Conservation (phyloP, 2,113 vertebrate genomes). For the Leucoraja erinaceus region DNA sequence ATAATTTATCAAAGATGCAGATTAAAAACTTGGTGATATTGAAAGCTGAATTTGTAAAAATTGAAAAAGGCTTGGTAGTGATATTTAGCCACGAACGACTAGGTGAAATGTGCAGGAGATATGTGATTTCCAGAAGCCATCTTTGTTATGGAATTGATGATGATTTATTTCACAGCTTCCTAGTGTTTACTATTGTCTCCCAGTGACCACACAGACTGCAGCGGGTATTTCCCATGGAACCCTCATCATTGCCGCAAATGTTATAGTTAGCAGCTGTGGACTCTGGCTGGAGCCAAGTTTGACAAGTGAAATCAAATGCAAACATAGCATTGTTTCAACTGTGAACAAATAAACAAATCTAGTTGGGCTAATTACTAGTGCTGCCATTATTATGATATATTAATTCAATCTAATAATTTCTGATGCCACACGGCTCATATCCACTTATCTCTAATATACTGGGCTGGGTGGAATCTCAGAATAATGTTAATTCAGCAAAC, state of each 20-base stretch:
- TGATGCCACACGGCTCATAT: too few relatives aligned
- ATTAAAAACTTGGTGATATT: neutral
- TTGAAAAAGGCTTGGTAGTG: neutral
- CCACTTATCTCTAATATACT: too few relatives aligned
- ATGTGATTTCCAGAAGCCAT: neutral
- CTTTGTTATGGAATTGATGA: neutral
- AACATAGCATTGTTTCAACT: too few relatives aligned
- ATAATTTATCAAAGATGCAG: neutral
- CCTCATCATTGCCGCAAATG: neutral
- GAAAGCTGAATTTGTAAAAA: too few relatives aligned
- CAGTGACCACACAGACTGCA: neutral
- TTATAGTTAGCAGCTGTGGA: neutral
- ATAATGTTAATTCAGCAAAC: too few relatives aligned
- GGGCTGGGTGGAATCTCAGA: too few relatives aligned
- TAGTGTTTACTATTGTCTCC: neutral
- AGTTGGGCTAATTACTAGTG: too few relatives aligned
- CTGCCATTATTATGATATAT: too few relatives aligned
- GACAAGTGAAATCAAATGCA: too few relatives aligned
- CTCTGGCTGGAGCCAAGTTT: too few relatives aligned
- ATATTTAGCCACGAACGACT: neutral
- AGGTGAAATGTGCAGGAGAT: neutral
- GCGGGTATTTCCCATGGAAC: neutral
- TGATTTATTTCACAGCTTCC: neutral
- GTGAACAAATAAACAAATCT: too few relatives aligned
- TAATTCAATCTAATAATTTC: too few relatives aligned